These are phyloP conservation scores for Aleadryas rufinucha DNA, from an alignment of 2,113 vertebrate species.

Conservation along the genomic window DNA sequence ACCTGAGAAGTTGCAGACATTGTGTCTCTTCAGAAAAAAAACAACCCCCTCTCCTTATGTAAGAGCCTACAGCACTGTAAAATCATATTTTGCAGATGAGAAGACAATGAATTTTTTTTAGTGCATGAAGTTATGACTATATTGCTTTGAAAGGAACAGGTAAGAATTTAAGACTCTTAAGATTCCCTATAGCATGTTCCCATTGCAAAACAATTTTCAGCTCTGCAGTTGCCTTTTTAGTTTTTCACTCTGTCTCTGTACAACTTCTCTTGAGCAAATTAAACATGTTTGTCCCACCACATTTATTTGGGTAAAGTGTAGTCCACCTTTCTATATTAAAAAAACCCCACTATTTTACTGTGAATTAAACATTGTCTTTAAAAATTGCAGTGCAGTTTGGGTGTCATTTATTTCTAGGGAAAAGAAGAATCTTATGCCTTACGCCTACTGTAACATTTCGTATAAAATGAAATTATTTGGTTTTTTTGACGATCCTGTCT, in stretches of 20 bases:
- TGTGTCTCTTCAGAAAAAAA: neutral
- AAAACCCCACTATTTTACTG: neutral
- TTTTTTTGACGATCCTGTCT: neutral
- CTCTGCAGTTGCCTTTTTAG: neutral
- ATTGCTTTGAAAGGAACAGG: neutral
- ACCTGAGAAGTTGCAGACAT: neutral
- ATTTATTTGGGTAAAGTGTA: neutral
- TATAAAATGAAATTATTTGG: neutral
- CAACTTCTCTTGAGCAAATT: neutral
- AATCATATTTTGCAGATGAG: neutral
- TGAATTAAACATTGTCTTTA: neutral
- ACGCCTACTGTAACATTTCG: neutral
- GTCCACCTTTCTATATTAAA: neutral
- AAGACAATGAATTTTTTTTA: neutral
- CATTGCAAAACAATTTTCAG: neutral
- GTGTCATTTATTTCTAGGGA: neutral
- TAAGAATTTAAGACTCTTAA: neutral
- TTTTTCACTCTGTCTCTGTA: neutral
- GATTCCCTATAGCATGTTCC: neutral
- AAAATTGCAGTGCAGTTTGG: neutral
- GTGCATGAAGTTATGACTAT: neutral
- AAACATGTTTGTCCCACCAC: neutral
- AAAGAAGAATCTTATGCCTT: neutral
- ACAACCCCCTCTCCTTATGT: rapidly evolving
- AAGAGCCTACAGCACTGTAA: neutral